Base-by-base conservation (phyloP, 2,888 invertebrate species). In the Hypena proboscidalis region DNA sequence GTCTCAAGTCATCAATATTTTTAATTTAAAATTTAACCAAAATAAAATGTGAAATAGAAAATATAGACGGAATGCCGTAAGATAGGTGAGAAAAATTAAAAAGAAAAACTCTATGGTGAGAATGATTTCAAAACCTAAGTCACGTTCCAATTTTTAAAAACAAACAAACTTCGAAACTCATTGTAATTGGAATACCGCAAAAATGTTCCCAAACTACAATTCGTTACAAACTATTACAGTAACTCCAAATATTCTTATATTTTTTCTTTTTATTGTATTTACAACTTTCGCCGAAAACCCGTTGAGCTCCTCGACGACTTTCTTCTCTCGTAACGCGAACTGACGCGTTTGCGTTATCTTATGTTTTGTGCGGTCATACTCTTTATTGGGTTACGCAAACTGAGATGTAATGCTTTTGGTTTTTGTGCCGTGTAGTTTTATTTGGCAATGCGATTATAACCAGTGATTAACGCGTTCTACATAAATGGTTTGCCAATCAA, bases 231-330 rank as follows among this genome's bases (percentile, higher is more conserved):
- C 49, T 55, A 55, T 52, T 46, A 45, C 48, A 23, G 44, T 46
- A 52, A 66, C 51, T 43, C 44, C 48, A 46, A 37, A 45, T 33
- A 44, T 51, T 50, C 25, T 32, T 61, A 47, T 54, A 31, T 49
- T 54, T 48, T 53, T 51, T 17, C 39, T 31, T 41, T 35, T 58
- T 59, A 39, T 42, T 49, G 29, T 58, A 37, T 62, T 48, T 49
- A 43, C 34, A 62, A 64, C 64, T 70, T 70, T 70, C 70, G 69
- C 70, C 61, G 38, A 65, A 67, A 71, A 68, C 65, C 50, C 48
- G 64, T 43, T 37, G 66, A 35, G 30, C 43, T 43, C 34, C 23
- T 43, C 54, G 49, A 37, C 49, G 41, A 44, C 64, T 55, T 59
- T 57, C 67, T 41, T 63, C 56, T 62, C 49, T 34, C 54, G 61